Conservation (phyloP, 2,113 vertebrate species). For the Silurus glanis region DNA sequence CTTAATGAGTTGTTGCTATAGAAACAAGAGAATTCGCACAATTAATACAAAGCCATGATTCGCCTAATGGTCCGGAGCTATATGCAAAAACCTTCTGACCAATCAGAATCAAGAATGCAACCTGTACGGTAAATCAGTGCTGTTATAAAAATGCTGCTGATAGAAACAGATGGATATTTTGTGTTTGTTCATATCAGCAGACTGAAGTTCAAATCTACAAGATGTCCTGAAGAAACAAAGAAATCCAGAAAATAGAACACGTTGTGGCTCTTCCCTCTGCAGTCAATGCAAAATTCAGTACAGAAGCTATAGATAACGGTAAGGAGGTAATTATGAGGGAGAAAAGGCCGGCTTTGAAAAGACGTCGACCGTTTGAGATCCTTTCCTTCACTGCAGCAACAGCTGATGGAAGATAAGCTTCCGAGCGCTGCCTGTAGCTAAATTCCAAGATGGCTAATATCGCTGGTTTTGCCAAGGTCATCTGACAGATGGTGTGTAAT, state of each 20-base stretch:
- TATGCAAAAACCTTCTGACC: background rate
- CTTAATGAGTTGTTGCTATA: background rate
- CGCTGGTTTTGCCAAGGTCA: slow-evolving; percentile 51
- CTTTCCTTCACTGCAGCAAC: background rate
- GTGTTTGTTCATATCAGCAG: background rate
- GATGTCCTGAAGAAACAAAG: background rate
- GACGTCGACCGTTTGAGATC: background rate
- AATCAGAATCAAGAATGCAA: background rate
- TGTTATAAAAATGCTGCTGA: background rate
- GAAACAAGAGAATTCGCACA: background rate
- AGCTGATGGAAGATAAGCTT: slow-evolving; percentile 18
- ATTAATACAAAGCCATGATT: background rate
- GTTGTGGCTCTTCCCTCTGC: background rate
- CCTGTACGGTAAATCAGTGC: too few relatives aligned
- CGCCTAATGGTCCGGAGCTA: background rate
- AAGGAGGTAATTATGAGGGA: background rate
- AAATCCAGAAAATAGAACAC: background rate
- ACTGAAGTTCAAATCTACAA: background rate
- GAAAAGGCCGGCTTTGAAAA: background rate
- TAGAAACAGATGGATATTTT: too few relatives aligned
- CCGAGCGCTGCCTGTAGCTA: slow-evolving; percentile 7
- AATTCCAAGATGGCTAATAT: slow-evolving; percentile 22
- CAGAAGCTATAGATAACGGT: background rate
- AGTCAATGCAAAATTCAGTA: background rate
- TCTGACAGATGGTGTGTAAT: slow-evolving; percentile 64